phyloP scores from a whole-genome alignment of 1,140 invertebrate genomes.

The Chrysopa pallens region DNA sequence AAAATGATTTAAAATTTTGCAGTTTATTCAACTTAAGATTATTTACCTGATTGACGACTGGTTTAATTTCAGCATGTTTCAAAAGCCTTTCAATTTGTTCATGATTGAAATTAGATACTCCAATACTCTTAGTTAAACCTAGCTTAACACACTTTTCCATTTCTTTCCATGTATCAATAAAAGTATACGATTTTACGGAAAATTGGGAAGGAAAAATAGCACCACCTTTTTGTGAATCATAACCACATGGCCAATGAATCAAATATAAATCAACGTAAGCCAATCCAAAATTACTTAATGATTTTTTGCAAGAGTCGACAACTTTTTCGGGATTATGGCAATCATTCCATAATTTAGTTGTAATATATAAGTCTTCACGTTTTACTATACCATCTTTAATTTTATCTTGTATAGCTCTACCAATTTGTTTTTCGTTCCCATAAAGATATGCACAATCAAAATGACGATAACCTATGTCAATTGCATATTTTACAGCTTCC shows the following conservation, averaged over 20 bases:
- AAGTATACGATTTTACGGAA: constrained; percentile 19
- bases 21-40: no score
- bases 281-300: constrained; percentile 39
- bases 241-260: constrained; percentile 56
- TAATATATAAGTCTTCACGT: constrained; percentile 51
- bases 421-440: constrained; percentile 58
- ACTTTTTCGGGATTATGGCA: constrained; percentile 36
- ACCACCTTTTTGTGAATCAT: constrained; percentile 33
- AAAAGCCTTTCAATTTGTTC: constrained; percentile 50
- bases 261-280: constrained; percentile 60
- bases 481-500: constrained; percentile 51
- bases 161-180: constrained; percentile 54
- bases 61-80: constrained; percentile 39
- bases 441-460: constrained; percentile 68
- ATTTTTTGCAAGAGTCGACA: constrained; percentile 29
- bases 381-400: constrained; percentile 44
- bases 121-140: constrained; percentile 50
- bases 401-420: constrained; percentile 41
- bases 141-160: constrained; percentile 47
- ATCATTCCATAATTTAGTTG: constrained; percentile 46
- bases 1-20: no score
- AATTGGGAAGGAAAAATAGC: constrained; percentile 33
- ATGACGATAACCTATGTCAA: constrained; percentile 62
- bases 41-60: constrained; percentile 43
- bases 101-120: constrained; percentile 63